Base-by-base conservation (phyloP, 2,113 vertebrate genomes). In the Pomatostomus ruficeps region DNA sequence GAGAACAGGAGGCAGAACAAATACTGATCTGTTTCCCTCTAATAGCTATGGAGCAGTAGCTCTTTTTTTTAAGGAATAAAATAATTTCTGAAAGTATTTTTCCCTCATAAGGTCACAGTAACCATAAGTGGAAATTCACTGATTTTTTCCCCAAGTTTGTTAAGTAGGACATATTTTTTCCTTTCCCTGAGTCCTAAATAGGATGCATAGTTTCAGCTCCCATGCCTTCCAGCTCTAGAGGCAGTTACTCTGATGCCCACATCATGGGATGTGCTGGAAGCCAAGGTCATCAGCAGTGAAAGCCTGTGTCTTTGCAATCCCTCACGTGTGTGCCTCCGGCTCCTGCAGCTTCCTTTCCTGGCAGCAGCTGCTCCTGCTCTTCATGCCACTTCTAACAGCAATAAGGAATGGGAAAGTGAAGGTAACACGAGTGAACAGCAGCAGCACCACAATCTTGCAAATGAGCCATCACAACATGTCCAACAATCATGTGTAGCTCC, bases 311-410 rank as follows among this genome's bases (percentile, higher is more conserved):
- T 90, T 81, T 68, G 36, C 58, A 42, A 26, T 94, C 36, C 58
- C 42, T 80, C 55, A 21, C 0, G 0, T 45, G 45, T n/a, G 33
- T 91, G 46, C 43, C 88, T 83, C 91, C 2, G 1, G 58, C 51
- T 88, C 88, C 92, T 80, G 61, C 67, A 83, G 75, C 49, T 88
- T 80, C 42, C 58, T 62, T 91, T 94, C 90, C 92, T 86, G 88
- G 33, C 75, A 90, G 82, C 83, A 95, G 74, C 85, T 76, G 74
- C 63, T 93, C 21, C 33, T 51, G 82, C 33, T 73, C 49, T 79
- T 94, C 42, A 52, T 24, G 42, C 54, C 24, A 10, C 45, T 66
- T 77, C 82, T 88, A 65, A 85, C 82, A 84, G 46, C 58, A 73
- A 33, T n/a, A 71, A 87, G 54, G n/a, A 93, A 26, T n/a, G 24